These are phyloP conservation scores for Prunella strophiata DNA, from an alignment of 2,797 vertebrate genomes.

Conservation along the genomic window DNA sequence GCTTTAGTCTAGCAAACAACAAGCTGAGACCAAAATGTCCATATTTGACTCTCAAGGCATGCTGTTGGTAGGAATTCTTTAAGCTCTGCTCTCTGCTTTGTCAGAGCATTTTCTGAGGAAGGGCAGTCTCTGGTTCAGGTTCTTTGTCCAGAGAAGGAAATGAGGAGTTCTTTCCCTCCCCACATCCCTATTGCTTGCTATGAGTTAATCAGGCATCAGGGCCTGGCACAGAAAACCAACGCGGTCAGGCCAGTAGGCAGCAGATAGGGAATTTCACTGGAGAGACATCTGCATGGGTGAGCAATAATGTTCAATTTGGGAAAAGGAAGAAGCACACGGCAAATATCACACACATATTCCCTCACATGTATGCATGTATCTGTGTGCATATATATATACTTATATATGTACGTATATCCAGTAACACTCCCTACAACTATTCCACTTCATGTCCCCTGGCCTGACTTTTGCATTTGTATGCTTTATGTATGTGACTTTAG, in stretches of 20 bases:
- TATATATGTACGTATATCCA: background rate
- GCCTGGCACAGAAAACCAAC: background rate
- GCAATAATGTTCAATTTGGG: background rate
- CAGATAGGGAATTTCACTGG: background rate
- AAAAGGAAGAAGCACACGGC: background rate
- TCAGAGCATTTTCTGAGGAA: background rate
- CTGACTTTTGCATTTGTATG: background rate
- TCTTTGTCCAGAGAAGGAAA: background rate
- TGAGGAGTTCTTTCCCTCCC: background rate
- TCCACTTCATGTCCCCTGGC: background rate
- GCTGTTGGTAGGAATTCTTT: background rate
- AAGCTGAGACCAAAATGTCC: background rate
- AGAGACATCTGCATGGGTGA: background rate
- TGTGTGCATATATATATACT: accelerated
- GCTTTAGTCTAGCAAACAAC: background rate
- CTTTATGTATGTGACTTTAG: background rate
- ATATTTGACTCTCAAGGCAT: background rate
- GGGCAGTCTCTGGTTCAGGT: background rate
- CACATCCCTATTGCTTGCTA: background rate
- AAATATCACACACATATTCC: background rate
- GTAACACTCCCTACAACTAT: background rate
- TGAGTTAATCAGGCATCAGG: background rate
- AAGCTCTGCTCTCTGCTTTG: background rate
- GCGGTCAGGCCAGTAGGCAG: background rate
- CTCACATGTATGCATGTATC: background rate